Evolutionary conservation across 1,140 invertebrate genomes (phyloP).

Genomic region (Melanaphis sacchari): DNA sequence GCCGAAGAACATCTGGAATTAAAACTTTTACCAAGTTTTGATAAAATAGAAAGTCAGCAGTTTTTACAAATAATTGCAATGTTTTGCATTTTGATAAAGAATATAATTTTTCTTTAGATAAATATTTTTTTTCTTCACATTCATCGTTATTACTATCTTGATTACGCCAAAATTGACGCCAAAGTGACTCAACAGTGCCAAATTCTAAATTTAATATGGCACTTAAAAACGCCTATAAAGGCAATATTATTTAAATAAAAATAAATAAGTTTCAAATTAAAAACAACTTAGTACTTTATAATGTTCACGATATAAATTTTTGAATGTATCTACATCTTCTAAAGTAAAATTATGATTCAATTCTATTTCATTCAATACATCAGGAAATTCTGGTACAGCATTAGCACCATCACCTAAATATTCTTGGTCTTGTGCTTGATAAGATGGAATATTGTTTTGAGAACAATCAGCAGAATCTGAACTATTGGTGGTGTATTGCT

Average conservation of each 20-base stretch:
- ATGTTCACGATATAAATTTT: slow-evolving; percentile 87
- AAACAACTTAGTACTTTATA: slow-evolving; percentile 71
- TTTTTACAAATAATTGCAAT: slow-evolving; percentile 76
- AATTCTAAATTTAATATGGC: slow-evolving; percentile 92
- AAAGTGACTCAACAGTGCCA: slow-evolving; percentile 85
- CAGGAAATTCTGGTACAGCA: slow-evolving; percentile 83
- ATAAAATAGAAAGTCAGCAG: slow-evolving; percentile 92
- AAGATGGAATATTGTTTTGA: slow-evolving; percentile 46
- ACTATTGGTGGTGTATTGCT: slow-evolving; percentile 19
- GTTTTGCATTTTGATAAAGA: slow-evolving; percentile 68
- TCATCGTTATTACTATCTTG: slow-evolving; percentile 79
- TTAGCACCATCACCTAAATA: slow-evolving; percentile 65
- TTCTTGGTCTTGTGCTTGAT: slow-evolving; percentile 60
- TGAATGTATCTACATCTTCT: slow-evolving; percentile 80
- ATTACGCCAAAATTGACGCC: slow-evolving; percentile 91
- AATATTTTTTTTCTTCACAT: slow-evolving; percentile 78
- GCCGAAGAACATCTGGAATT: slow-evolving; percentile 93
- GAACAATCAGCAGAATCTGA: slow-evolving; percentile 44
- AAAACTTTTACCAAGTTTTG: slow-evolving; percentile 95
- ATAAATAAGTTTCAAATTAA: not conserved
- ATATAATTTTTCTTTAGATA: slow-evolving; percentile 74
- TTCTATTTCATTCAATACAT: slow-evolving; percentile 70
- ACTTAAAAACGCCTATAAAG: slow-evolving; percentile 79
- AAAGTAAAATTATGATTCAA: slow-evolving; percentile 78
- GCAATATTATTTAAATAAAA: not conserved